These are phyloP conservation scores for Lasioglossum zephyrum DNA, from an alignment of 2,888 invertebrate species.

Conservation along the genomic window DNA sequence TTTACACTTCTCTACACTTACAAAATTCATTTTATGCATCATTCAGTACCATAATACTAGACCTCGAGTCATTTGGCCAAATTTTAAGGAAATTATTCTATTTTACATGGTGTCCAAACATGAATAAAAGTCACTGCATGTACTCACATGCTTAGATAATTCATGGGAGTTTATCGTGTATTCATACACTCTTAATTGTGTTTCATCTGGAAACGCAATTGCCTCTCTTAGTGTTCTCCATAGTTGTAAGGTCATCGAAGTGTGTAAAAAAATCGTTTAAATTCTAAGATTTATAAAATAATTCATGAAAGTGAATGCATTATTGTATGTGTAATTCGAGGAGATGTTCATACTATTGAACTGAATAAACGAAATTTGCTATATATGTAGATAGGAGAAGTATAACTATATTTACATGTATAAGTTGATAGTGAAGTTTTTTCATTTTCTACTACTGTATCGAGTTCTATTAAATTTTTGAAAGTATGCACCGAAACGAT, in stretches of 20 bases:
- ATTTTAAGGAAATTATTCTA: background rate
- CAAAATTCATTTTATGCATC: background rate
- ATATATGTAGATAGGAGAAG: background rate
- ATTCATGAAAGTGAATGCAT: slow-evolving; percentile 4
- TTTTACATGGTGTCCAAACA: background rate
- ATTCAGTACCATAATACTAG: background rate
- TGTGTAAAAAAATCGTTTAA: background rate
- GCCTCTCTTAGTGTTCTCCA: background rate
- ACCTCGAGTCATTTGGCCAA: background rate
- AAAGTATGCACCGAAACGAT: background rate
- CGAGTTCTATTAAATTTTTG: slow-evolving; percentile 7
- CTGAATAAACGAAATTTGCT: background rate
- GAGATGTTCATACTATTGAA: background rate
- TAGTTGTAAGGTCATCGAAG: background rate
- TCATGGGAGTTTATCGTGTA: slow-evolving; percentile 10
- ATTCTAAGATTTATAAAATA: background rate
- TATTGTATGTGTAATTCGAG: slow-evolving; percentile 8
- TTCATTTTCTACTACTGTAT: slow-evolving; percentile 2
- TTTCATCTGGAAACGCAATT: background rate
- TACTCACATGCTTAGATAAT: slow-evolving; percentile 9
- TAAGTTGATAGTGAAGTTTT: background rate
- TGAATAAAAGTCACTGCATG: background rate
- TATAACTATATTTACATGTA: background rate
- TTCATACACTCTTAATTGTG: background rate
- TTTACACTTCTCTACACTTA: background rate